Percentiles rank a stretch among this genome's conserved stretches.
These are phyloP conservation scores for Apotomis capreana DNA, from an alignment of 2,888 invertebrate genomes.

Conservation along the genomic window DNA sequence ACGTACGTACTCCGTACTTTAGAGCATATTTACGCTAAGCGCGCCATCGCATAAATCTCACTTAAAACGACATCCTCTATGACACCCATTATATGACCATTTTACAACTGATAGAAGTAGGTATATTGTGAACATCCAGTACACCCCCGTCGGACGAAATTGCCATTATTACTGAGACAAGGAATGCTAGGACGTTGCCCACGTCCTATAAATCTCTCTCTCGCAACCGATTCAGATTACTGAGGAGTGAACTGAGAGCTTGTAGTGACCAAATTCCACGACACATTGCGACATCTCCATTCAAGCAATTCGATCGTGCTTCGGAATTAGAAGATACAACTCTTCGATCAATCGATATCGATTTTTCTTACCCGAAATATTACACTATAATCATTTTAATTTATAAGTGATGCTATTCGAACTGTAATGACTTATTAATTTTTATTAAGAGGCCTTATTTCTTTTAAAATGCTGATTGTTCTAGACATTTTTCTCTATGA, in stretches of 20 bases:
- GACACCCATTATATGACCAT: conserved; percentile 49
- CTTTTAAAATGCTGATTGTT: too few species aligned
- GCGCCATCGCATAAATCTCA: conserved; percentile 43
- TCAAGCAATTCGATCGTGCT: conserved; percentile 16
- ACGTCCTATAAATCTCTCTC: conserved; percentile 76
- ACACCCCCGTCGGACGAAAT: conserved; percentile 62
- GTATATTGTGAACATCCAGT: conserved; percentile 49
- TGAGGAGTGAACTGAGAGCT: conserved; percentile 55
- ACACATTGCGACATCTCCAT: too few species aligned
- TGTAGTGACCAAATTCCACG: too few species aligned
- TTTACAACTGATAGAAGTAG: conserved; percentile 46
- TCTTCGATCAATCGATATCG: too few species aligned
- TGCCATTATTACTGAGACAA: conserved; percentile 72
- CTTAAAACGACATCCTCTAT: conserved; percentile 43
- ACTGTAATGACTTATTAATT: too few species aligned
- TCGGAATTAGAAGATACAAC: too few species aligned
- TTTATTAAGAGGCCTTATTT: too few species aligned
- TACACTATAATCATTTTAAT: too few species aligned
- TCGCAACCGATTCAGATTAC: conserved; percentile 79
- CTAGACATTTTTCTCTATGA: too few species aligned
- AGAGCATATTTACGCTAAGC: conserved; percentile 17
- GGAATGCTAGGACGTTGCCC: conserved; percentile 64
- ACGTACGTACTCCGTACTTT: not conserved
- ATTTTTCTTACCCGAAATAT: too few species aligned
- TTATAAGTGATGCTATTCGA: too few species aligned